Evolutionary conservation across 2,888 invertebrate genomes (phyloP).

Genomic region (Therioaphis trifolii): DNA sequence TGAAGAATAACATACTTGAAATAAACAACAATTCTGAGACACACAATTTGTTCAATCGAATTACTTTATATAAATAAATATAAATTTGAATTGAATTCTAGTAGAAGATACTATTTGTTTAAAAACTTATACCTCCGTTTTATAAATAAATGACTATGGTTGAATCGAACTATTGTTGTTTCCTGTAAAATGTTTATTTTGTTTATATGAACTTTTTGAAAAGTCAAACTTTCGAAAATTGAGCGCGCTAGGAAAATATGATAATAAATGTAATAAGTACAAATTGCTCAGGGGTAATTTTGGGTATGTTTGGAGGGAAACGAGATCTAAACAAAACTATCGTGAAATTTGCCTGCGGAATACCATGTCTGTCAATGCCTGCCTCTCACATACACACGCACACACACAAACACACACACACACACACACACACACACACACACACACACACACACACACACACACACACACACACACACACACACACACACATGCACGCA

Average conservation of each 20-base stretch:
- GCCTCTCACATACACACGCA: too few relatives aligned
- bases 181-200: not conserved
- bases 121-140: not conserved
- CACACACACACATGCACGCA: not conserved
- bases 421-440: too few relatives aligned
- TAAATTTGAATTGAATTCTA: not conserved
- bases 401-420: too few relatives aligned
- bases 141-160: not conserved
- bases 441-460: too few relatives aligned
- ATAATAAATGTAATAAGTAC: conserved; percentile 37
- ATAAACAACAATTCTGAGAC: not conserved
- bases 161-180: conserved; percentile 8
- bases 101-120: not conserved
- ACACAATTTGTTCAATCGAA: not conserved
- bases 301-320: conserved; percentile 23
- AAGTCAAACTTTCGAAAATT: not conserved
- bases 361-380: too few relatives aligned
- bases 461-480: too few relatives aligned
- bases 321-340: conserved; percentile 40
- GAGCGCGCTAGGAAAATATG: not conserved
- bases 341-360: conserved; percentile 34
- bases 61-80: not conserved
- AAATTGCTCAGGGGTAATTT: conserved; percentile 33
- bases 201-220: not conserved
- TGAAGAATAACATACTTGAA: too few relatives aligned